Conservation (phyloP, 2,888 invertebrate species). For the Megamerina dolium region DNA sequence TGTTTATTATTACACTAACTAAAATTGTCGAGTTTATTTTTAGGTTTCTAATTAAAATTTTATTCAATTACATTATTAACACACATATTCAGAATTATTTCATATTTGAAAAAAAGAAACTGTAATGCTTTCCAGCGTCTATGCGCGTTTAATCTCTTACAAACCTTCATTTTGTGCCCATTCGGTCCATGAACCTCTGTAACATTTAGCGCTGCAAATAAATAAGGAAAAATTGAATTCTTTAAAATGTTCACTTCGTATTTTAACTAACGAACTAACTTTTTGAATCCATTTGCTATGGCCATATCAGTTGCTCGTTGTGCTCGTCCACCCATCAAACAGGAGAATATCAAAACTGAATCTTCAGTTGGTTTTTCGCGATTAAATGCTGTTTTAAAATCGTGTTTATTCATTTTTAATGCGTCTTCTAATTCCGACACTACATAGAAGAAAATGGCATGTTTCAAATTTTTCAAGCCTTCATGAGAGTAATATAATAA, state of each 20-base stretch:
- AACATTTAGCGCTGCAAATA: constrained; percentile 39
- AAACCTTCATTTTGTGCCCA: constrained; percentile 44
- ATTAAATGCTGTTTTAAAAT: constrained; percentile 45
- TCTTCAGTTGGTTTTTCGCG: constrained; percentile 57
- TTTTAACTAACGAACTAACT: constrained; percentile 28
- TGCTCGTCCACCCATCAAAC: constrained; percentile 65
- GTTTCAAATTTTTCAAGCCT: too few species aligned
- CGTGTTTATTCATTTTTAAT: constrained; percentile 33
- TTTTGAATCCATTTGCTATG: constrained; percentile 35
- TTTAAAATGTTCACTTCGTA: background rate
- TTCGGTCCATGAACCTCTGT: constrained; percentile 48
- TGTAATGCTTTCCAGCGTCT: too few species aligned
- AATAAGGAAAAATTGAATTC: background rate
- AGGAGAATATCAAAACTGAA: constrained; percentile 62
- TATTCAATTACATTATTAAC: too few species aligned
- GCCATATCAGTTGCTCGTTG: constrained; percentile 57
- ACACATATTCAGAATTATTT: too few species aligned
- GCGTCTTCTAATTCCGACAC: constrained; percentile 39
- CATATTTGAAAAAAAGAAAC: too few species aligned
- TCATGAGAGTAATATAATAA: too few species aligned
- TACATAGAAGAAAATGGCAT: constrained; percentile 20
- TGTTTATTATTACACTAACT: too few species aligned
- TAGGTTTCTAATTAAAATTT: too few species aligned
- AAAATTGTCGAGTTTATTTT: too few species aligned
- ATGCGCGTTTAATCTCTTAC: too few species aligned